phyloP scores from a whole-genome alignment of 2,113 vertebrate species.

The Ovis canadensis region DNA sequence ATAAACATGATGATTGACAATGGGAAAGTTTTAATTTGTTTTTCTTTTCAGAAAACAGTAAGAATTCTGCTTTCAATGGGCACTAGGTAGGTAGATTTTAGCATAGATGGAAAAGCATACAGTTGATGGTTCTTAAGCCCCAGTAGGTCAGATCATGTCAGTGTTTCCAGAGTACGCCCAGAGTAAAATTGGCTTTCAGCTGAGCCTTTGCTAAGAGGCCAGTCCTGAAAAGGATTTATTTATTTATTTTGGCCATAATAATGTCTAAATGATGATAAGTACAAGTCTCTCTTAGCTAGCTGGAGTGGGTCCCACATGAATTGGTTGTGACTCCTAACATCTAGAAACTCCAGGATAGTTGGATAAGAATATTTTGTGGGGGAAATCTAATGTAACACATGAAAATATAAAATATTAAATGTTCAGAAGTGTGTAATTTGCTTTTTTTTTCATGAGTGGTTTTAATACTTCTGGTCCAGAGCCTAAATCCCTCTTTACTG shows the following conservation, averaged over 20 bases:
- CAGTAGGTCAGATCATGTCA: background rate
- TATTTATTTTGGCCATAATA: conserved; percentile 24
- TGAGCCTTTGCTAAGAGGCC: background rate
- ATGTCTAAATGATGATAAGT: conserved; percentile 48
- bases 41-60: conserved; percentile 40
- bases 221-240: conserved; percentile 35
- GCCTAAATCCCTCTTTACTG: conserved; percentile 33
- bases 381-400: background rate
- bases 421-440: conserved; percentile 33
- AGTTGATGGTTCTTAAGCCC: background rate
- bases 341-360: background rate
- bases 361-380: background rate
- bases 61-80: background rate
- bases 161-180: conserved; percentile 21
- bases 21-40: background rate
- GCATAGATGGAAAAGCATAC: conserved; percentile 16
- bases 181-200: background rate
- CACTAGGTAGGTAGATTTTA: background rate
- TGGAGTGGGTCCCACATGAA: conserved; percentile 4
- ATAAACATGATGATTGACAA: background rate
- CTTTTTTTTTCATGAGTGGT: conserved; percentile 3
- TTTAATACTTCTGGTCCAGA: conserved; percentile 38
- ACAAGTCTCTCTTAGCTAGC: background rate
- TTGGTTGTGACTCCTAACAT: conserved; percentile 16
- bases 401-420: conserved; percentile 24